These are phyloP conservation scores for Bovichtus variegatus DNA, from an alignment of 2,797 vertebrate genomes.

Conservation along the genomic window DNA sequence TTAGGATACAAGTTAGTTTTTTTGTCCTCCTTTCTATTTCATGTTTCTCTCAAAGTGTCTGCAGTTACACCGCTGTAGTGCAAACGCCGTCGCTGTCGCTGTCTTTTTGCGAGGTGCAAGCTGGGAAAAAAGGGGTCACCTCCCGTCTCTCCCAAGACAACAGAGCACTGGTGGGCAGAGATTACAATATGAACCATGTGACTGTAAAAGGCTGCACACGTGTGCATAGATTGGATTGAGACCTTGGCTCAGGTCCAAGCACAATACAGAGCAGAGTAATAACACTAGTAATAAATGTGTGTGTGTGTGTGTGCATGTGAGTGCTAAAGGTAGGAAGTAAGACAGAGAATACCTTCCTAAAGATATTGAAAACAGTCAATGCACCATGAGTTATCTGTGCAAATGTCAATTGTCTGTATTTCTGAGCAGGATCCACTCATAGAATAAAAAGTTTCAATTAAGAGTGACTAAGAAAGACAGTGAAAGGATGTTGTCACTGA, in stretches of 20 bases:
- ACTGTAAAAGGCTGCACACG: constrained; percentile 54
- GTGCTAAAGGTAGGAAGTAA: constrained; percentile 10
- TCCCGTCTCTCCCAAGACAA: constrained; percentile 42
- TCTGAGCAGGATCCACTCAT: not conserved
- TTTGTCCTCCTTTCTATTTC: constrained; percentile 28
- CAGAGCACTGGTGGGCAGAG: constrained; percentile 18
- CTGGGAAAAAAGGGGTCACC: constrained; percentile 24
- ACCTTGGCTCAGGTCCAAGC: constrained; percentile 63
- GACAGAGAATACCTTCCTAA: constrained; percentile 14
- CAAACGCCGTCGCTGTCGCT: constrained; percentile 24
- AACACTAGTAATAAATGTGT: constrained; percentile 26
- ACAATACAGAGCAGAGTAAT: constrained; percentile 49
- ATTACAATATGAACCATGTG: constrained; percentile 44
- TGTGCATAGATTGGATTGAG: constrained; percentile 67
- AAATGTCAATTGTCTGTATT: constrained; percentile 14
- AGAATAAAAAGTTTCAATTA: constrained; percentile 8
- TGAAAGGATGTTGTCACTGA: not conserved
- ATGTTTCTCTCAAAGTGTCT: constrained; percentile 41
- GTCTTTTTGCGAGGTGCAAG: constrained; percentile 15
- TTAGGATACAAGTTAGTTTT: constrained; percentile 21
- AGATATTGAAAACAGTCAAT: constrained; percentile 32
- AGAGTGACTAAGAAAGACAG: not conserved
- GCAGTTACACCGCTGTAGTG: constrained; percentile 25
- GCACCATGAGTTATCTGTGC: not conserved
- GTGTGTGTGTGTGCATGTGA: constrained; percentile 8